These are phyloP conservation scores for Todiramphus chloris DNA, from an alignment of 2,113 vertebrate genomes.

Conservation along the genomic window DNA sequence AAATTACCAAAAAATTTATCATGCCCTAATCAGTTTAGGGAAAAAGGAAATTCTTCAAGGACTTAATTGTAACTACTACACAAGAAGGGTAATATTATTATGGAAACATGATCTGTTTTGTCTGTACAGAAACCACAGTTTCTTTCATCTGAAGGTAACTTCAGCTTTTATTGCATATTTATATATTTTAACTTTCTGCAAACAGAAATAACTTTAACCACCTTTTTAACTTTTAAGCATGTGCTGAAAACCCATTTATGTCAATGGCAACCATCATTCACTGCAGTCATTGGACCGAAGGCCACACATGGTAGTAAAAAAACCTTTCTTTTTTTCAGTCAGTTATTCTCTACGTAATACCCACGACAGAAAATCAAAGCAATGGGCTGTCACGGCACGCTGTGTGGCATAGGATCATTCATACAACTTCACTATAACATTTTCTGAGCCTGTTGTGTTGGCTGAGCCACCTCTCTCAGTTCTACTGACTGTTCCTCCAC, in stretches of 20 bases:
- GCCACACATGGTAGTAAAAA: background rate
- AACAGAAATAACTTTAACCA: background rate
- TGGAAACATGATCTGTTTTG: background rate
- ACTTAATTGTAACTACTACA: background rate
- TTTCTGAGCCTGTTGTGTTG: background rate
- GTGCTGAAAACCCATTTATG: background rate
- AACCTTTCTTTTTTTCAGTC: background rate
- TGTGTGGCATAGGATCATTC: background rate
- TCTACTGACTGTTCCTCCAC: background rate
- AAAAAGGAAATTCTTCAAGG: background rate
- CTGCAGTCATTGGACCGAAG: background rate
- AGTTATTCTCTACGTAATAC: background rate
- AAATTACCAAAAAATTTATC: background rate
- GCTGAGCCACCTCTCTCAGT: background rate
- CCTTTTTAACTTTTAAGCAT: background rate
- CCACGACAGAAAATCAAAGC: rapidly evolving
- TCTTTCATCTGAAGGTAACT: background rate
- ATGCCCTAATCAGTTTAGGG: background rate
- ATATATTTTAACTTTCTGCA: background rate
- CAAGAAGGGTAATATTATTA: background rate
- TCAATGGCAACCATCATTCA: background rate
- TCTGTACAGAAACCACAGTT: background rate
- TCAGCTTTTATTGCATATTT: background rate
- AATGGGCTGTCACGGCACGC: rapidly evolving
- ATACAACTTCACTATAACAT: background rate